phyloP scores from a whole-genome alignment of 2,797 vertebrate genomes.

The Mico argentatus region DNA sequence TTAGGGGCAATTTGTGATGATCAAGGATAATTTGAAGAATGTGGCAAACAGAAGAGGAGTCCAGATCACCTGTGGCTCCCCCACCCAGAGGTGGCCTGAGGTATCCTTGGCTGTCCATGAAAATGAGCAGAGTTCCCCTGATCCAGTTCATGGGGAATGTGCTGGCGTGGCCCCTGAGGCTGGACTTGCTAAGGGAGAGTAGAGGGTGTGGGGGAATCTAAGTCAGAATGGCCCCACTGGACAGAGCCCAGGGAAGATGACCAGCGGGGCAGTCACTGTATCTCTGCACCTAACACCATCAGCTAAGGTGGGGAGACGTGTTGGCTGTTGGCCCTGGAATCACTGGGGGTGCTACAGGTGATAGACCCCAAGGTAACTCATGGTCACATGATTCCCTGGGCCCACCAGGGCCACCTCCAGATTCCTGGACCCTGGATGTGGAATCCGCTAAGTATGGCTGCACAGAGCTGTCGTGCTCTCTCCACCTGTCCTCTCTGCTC shows the following conservation, averaged over 20 bases:
- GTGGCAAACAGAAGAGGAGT: neutral
- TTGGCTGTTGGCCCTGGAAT: neutral
- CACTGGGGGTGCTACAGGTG: neutral
- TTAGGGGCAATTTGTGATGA: neutral
- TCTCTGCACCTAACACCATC: neutral
- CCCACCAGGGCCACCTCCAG: neutral
- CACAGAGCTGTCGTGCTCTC: rapidly evolving
- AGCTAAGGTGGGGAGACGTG: neutral
- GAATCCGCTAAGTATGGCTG: rapidly evolving
- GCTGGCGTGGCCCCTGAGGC: neutral
- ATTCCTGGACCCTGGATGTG: too few relatives aligned
- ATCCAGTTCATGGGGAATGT: rapidly evolving
- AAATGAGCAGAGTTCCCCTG: neutral
- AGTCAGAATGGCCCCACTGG: neutral
- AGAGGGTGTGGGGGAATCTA: rapidly evolving
- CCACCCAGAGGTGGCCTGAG: neutral
- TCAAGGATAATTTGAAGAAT: neutral
- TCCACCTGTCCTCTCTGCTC: rapidly evolving
- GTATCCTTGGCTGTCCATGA: neutral
- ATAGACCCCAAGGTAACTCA: neutral
- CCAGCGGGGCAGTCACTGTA: rapidly evolving
- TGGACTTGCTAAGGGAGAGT: neutral
- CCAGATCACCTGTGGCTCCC: rapidly evolving
- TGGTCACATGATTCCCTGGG: neutral
- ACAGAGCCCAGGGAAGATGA: rapidly evolving